Percentiles rank a stretch among this genome's conserved stretches.
Evolutionary conservation across 2,113 vertebrate species (phyloP).

Genomic region (Chascanopsetta lugubris): DNA sequence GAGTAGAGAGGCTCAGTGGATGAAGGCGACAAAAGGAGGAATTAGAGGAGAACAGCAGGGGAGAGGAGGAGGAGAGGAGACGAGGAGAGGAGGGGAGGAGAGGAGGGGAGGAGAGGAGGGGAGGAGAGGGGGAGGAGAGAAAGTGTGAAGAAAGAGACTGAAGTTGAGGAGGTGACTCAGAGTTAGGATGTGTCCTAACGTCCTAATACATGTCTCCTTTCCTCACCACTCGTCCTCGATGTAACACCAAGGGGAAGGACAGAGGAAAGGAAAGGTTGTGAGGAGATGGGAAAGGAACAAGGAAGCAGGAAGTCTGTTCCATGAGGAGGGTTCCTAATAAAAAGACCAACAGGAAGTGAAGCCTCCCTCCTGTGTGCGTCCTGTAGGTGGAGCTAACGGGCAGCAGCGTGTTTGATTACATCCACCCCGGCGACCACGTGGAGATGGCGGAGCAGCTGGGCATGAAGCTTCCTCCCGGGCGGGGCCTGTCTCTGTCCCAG

Average conservation of each 20-base stretch:
- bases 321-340: not conserved
- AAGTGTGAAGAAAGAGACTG: not conserved
- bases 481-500: slow-evolving; percentile 90
- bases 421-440: slow-evolving; percentile 98
- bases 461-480: slow-evolving; percentile 97
- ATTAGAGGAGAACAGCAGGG: not conserved
- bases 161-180: not conserved
- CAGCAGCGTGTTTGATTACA: slow-evolving; percentile 98
- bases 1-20: not conserved
- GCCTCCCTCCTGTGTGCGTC: not conserved
- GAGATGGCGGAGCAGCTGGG: slow-evolving; percentile 99
- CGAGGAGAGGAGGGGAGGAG: not conserved
- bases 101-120: not conserved
- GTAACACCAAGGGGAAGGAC: too few species aligned
- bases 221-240: too few species aligned
- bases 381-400: slow-evolving; percentile 97
- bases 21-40: not conserved
- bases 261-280: too few species aligned
- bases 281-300: too few species aligned
- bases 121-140: not conserved
- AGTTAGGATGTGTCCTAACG: too few species aligned
- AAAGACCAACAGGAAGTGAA: not conserved
- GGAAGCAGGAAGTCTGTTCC: not conserved
- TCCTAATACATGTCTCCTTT: too few species aligned
- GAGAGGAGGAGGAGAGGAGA: slow-evolving; percentile 30